Conservation (phyloP, 1,140 invertebrate species). For the Anastrepha obliqua region DNA sequence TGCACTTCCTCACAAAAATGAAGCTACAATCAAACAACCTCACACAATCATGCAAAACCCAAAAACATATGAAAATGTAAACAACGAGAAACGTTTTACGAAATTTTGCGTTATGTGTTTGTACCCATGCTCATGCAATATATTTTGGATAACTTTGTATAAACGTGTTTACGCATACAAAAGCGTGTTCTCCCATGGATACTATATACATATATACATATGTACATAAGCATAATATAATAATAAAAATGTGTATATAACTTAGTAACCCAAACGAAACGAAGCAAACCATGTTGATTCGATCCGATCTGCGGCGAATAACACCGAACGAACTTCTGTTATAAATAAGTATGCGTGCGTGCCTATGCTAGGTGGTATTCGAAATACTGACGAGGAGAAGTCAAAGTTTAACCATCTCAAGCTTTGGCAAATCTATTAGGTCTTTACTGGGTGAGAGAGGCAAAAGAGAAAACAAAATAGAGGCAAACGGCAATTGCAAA, state of each 20-base stretch:
- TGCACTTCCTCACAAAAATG: neutral
- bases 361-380: neutral
- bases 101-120: neutral
- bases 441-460: neutral
- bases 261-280: conserved; percentile 22
- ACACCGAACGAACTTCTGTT: neutral
- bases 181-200: neutral
- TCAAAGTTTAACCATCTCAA: neutral
- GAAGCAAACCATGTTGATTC: neutral
- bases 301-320: neutral
- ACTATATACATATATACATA: neutral
- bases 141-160: neutral
- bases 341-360: neutral
- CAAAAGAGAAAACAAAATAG: neutral
- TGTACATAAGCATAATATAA: neutral
- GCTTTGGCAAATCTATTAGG: neutral
- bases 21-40: neutral
- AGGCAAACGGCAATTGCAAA: neutral
- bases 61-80: conserved; percentile 10
- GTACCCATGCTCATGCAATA: too few relatives aligned
- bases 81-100: conserved; percentile 14
- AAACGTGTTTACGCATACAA: neutral
- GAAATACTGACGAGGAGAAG: neutral
- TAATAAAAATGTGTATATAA: neutral
- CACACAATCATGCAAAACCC: neutral